Percentiles rank a stretch among this genome's conserved stretches.
These are phyloP conservation scores for Sarcoramphus papa DNA, from an alignment of 2,797 vertebrate genomes.

Conservation along the genomic window DNA sequence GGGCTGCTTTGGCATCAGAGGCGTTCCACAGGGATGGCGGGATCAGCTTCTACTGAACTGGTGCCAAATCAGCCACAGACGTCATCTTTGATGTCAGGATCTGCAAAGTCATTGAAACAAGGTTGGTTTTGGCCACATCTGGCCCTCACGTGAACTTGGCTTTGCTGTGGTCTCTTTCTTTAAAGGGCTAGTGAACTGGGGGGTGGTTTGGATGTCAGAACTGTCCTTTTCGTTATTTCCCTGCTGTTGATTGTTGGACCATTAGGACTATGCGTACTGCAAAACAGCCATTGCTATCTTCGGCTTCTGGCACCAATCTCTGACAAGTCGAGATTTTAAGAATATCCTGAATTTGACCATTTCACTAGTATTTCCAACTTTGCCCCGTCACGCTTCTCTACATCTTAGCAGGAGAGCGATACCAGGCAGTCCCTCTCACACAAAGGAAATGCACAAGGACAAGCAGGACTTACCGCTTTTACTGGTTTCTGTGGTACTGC, in stretches of 20 bases:
- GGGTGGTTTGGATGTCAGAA: not conserved
- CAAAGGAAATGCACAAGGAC: not conserved
- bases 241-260: not conserved
- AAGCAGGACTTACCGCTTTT: not conserved
- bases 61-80: not conserved
- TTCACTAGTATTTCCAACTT: not conserved
- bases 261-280: not conserved
- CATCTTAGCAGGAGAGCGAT: not conserved
- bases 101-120: not conserved
- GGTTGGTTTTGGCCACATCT: not conserved
- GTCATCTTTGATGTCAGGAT: not conserved
- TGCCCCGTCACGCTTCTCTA: not conserved
- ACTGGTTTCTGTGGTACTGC: not conserved
- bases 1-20: not conserved
- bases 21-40: not conserved
- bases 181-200: not conserved
- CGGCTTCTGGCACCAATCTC: not conserved
- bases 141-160: not conserved
- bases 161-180: not conserved
- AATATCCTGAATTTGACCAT: not conserved
- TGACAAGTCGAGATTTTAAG: not conserved
- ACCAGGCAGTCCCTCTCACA: not conserved
- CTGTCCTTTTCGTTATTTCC: not conserved
- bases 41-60: not conserved
- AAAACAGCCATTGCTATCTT: fast-evolving